Evolutionary conservation across 2,113 vertebrate genomes (phyloP), one percentile per base, ranked within the genome.

Genomic region (Phoenicopterus ruber): DNA sequence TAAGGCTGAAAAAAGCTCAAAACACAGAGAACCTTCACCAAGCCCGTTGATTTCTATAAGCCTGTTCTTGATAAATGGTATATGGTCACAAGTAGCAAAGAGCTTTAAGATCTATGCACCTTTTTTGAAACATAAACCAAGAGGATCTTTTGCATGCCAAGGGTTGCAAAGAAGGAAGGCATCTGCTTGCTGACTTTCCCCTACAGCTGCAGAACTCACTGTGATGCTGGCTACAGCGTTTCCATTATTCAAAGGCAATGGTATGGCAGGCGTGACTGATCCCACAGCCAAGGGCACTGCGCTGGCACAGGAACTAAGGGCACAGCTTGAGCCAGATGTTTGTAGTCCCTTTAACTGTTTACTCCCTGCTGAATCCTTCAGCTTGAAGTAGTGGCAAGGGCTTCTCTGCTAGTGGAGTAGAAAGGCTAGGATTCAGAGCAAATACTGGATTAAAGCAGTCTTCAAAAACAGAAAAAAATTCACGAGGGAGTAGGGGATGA

Each of bases 211-310:
- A 85, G 84, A 88, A 69, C 55, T 89, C 69, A 29, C 65, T 95
- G 89, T 70, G 88, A 82, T 82, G 47, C 77, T 82, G 70, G 81
- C 88, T 92, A 69, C 77, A 83, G 86, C 40, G 1, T 91, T 96
- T 92, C 97, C 95, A 90, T 95, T 93, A 94, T 96, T 94, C 93
- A 94, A 92, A 96, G 82, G 82, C 95, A 93, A 96, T 76, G 82
- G 96, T 94, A 96, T 81, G 73, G 88, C 86, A 92, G 88, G 90
- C 47, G 25, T 76, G 87, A 91, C 82, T 65, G 93, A 93, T 72
- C 44, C 52, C 89, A 38, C 86, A 84, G 91, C 79, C 89, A 77
- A 90, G 95, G 90, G 72, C 84, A 79, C 71, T 5, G 55, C 6
- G 6, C 77, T 78, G 77, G 86, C 93, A 83, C 40, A 52, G 62